A percentile compares a stretch with the other conserved stretches of the same genome.
Conservation (phyloP, 2,888 invertebrate genomes). For the Glyphotaelius pellucidus region DNA sequence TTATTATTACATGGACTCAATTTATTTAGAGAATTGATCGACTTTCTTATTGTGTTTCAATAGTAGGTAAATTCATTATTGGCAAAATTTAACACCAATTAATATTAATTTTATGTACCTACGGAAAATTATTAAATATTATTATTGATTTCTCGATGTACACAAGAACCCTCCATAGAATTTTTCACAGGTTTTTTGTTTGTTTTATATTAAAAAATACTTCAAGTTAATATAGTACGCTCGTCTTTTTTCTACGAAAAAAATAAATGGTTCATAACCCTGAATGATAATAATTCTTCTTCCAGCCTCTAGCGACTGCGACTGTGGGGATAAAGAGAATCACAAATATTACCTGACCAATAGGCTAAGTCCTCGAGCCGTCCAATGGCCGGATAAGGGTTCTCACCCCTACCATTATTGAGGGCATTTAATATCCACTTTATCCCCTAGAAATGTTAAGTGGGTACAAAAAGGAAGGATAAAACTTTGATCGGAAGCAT, state of each 20-base stretch:
- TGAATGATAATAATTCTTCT: background rate
- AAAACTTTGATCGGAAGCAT: conserved; percentile 55
- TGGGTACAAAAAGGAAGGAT: conserved; percentile 58
- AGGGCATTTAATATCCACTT: conserved; percentile 63
- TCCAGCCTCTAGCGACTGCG: background rate
- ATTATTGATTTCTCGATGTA: background rate
- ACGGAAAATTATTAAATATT: too few species aligned
- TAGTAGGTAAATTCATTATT: background rate
- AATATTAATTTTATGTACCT: too few species aligned
- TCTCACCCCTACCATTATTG: conserved; percentile 53
- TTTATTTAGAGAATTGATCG: background rate
- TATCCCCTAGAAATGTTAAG: conserved; percentile 58
- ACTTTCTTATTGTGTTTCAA: too few species aligned
- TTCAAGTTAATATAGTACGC: background rate
- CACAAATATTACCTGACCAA: conserved; percentile 38
- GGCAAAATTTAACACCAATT: background rate
- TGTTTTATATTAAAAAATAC: background rate
- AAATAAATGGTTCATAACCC: background rate
- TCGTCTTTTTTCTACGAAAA: background rate
- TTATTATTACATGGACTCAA: background rate
- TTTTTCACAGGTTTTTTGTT: background rate
- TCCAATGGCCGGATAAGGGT: conserved; percentile 34
- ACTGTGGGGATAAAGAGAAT: conserved; percentile 17
- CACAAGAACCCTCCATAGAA: background rate
- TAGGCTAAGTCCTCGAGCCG: conserved; percentile 21